Evolutionary conservation across 92 coral and sea anemone species (phyloP), one percentile per base, ranked within the genome.

Genomic region (Porites lobata): DNA sequence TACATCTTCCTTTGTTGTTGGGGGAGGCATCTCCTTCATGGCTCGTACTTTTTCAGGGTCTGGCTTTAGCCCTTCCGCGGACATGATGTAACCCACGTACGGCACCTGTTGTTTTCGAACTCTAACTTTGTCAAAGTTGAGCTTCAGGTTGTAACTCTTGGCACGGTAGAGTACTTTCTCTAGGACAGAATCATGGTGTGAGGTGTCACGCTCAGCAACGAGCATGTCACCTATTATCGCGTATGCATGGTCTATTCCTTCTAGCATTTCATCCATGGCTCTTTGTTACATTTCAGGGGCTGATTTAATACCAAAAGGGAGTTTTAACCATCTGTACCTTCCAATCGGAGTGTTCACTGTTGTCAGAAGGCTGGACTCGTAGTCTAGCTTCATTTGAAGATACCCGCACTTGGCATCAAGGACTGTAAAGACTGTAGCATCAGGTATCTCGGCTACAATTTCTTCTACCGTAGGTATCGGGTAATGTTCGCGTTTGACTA

Each of bases 51-150:
- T 24, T 24, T 24, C 24, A 24, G 24, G 24, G 24, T 24, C 24
- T 24, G 24, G 24, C 1, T 86, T 86, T 80, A 50, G 78, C 70
- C 92, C 91, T 11, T 86, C 89, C 17, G 89, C 85, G 68, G 89
- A 80, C 13, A 93, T 64, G 10, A 82, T 73, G 82, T 90, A 91
- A 43, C 91, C 91, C 64, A 92, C 89, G 64, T 92, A 92, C 57
- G 54, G 87, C 22, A 92, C 79, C 69, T 85, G 87, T 21, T 78
- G 67, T 54, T 90, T 85, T 71, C 77, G 85, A 29, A 86, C 80
- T 79, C 80, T 90, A 10, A 90, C 89, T 52, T 93, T 93, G 81
- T 86, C 93, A 77, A 89, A 83, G 83, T 91, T 91, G 38, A 87
- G 75, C 51, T 59, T 87, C 58, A 87, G 92, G 69, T 91, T 88